phyloP scores from a whole-genome alignment of 2,113 vertebrate species.

The Sander vitreus region DNA sequence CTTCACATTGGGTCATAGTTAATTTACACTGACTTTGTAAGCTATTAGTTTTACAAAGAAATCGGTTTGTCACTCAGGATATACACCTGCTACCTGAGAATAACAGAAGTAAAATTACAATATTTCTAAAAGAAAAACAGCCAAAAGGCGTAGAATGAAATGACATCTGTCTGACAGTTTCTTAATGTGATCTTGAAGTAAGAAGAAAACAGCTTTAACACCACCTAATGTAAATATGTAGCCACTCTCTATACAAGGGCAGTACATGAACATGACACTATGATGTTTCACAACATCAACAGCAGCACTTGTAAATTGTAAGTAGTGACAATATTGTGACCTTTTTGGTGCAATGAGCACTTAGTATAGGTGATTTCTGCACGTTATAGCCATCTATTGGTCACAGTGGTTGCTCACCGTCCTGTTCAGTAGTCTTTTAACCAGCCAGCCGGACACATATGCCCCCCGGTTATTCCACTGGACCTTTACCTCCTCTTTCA shows the following conservation, averaged over 20 bases:
- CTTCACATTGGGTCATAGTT: conserved; percentile 81
- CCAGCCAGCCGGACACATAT: conserved; percentile 79
- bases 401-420: conserved; percentile 63
- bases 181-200: conserved; percentile 71
- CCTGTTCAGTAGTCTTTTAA: conserved; percentile 72
- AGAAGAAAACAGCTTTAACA: conserved; percentile 67
- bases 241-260: conserved; percentile 25
- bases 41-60: conserved; percentile 80
- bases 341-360: conserved; percentile 66
- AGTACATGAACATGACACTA: conserved; percentile 27
- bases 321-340: conserved; percentile 69
- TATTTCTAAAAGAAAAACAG: conserved; percentile 57
- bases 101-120: conserved; percentile 72
- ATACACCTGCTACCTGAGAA: conserved; percentile 83
- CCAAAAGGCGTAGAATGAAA: conserved; percentile 63
- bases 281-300: conserved; percentile 53
- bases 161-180: conserved; percentile 79
- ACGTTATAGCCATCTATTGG: conserved; percentile 49
- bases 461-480: conserved; percentile 79
- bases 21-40: conserved; percentile 82
- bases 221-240: conserved; percentile 50
- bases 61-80: conserved; percentile 75
- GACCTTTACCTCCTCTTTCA: conserved; percentile 82
- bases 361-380: conserved; percentile 72
- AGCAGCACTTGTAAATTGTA: conserved; percentile 66